Conservation (phyloP, 2,797 vertebrate genomes). For the Emydoidea blandingii region DNA sequence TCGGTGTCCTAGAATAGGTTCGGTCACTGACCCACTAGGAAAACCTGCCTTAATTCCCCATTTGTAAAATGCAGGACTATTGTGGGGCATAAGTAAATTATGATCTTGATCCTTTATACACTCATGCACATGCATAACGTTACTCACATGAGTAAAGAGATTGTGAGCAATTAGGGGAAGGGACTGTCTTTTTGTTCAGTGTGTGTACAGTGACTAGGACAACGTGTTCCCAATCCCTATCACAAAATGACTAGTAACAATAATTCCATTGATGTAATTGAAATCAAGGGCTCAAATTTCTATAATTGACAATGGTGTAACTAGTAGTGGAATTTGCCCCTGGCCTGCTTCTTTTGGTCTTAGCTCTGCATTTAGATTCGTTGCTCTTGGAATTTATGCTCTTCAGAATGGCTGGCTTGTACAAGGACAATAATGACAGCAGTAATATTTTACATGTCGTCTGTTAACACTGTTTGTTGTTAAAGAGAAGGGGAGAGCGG, state of each 20-base stretch:
- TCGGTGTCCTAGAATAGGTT: not conserved
- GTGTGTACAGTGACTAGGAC: not conserved
- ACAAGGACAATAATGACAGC: conserved; percentile 4
- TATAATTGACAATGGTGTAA: not conserved
- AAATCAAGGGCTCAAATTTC: not conserved
- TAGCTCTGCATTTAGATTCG: not conserved
- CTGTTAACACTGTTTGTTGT: not conserved
- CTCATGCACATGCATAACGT: not conserved
- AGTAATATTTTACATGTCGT: conserved; percentile 14
- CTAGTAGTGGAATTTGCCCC: conserved; percentile 19
- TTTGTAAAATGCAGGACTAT: not conserved
- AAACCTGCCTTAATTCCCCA: conserved; percentile 1
- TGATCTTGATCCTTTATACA: not conserved
- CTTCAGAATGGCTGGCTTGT: conserved; percentile 19
- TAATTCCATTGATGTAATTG: not conserved
- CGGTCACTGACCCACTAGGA: not conserved
- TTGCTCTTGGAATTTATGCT: conserved; percentile 35
- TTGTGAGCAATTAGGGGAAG: not conserved
- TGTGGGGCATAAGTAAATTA: accelerated
- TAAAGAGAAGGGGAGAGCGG: not conserved
- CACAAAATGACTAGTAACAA: not conserved
- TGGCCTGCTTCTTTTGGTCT: not conserved
- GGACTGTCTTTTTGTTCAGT: accelerated
- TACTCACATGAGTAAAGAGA: not conserved
- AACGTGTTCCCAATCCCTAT: not conserved